Percentiles rank a stretch among this genome's conserved stretches.
Conservation (phyloP, 2,113 vertebrate genomes). For the Pungitius pungitius region DNA sequence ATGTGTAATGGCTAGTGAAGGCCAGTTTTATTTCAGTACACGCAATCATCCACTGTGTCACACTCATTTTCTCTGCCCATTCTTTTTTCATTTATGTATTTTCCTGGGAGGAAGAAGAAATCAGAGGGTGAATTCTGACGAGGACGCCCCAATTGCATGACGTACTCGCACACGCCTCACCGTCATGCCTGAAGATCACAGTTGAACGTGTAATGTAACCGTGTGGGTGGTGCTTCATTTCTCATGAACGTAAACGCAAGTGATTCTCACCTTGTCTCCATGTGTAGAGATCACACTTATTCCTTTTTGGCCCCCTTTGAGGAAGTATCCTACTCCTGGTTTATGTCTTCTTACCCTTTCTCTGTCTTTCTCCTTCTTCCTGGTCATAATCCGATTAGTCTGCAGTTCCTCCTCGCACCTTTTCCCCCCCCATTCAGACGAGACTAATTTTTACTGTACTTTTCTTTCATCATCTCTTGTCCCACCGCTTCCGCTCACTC, state of each 20-base stretch:
- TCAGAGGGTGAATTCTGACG: constrained; percentile 9
- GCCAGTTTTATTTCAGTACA: constrained; percentile 9
- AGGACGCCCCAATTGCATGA: background rate
- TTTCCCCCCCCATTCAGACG: constrained; percentile 21
- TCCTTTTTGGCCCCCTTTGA: constrained; percentile 1
- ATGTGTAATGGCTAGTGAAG: constrained; percentile 3
- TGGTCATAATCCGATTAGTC: constrained; percentile 29
- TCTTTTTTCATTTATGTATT: background rate
- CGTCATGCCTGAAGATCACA: constrained; percentile 3
- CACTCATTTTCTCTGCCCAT: background rate
- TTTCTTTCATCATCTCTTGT: constrained; percentile 44
- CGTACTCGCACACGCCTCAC: background rate
- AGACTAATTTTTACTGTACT: constrained; percentile 40
- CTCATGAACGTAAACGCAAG: constrained; percentile 1
- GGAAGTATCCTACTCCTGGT: constrained; percentile 1
- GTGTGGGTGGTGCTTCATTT: constrained; percentile 18
- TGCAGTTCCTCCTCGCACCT: constrained; percentile 13
- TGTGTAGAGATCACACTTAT: background rate
- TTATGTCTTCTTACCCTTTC: background rate
- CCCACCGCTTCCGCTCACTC: background rate
- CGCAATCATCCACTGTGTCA: background rate
- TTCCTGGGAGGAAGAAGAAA: constrained; percentile 4
- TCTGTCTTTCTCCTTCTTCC: background rate
- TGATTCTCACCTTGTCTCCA: constrained; percentile 5
- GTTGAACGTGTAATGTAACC: constrained; percentile 21